Base-by-base conservation (phyloP, 2,888 invertebrate genomes). In the Cyclophora albipunctata region DNA sequence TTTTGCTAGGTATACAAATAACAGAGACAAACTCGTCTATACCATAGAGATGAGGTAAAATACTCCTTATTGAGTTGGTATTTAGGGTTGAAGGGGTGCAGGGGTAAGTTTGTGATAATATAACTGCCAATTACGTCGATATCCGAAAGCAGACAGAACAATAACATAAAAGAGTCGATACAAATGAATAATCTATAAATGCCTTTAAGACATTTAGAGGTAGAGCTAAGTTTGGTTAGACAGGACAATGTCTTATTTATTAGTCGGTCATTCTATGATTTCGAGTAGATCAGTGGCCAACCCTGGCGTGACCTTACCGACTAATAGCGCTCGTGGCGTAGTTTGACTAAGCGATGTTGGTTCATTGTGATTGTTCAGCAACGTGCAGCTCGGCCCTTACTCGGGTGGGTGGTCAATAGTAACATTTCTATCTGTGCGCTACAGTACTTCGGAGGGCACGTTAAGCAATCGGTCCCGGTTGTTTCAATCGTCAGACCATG, bases 101-200 rank as follows among this genome's bases (percentile, higher is more conserved):
- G 57, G 71, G 59, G 49, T 54, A 67, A 63, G 51, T 69, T 72
- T 67, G 71, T 66, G 63, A 73, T 67, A 67, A 63, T 55, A 61
- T 71, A 72, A 75, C 71, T 73, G 69, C 71, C 83, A 83, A 85
- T 85, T 83, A 82, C 77, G 66, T 74, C 73, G 67, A 75, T 79
- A 77, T 74, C 73, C 69, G 68, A 71, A 68, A 76, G 73, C 69
- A 76, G 79, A 80, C 75, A 61, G 66, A 75, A 85, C 81, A 84
- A 81, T 85, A 83, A 84, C 81, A 84, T 84, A 84, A 81, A 81
- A 69, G 83, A 79, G 81, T 86, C 86, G 83, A 85, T 82, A 86
- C 79, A 86, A 85, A 87, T 87, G 86, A 86, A 84, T 84, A 81
- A 85, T 84, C 87, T 85, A 83, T 86, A 85, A 84, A 86, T 81